Percentiles rank a stretch among this genome's conserved stretches.
Evolutionary conservation across 2,797 vertebrate species (phyloP).

Genomic region (Diplodus puntazzo): DNA sequence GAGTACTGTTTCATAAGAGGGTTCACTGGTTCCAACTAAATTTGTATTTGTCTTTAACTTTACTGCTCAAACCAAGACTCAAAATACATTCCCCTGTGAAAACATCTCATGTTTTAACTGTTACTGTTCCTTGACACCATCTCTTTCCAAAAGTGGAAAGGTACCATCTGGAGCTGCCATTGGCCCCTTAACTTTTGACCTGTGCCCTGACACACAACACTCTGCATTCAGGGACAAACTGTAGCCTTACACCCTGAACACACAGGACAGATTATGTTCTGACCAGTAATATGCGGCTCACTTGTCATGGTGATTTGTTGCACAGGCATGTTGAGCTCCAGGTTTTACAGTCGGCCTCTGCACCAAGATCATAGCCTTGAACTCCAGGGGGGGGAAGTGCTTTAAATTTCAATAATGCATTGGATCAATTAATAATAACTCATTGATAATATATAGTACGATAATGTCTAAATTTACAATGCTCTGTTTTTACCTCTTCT

Average conservation of each 20-base stretch:
- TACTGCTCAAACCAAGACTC: constrained; percentile 28
- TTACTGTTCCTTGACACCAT: constrained; percentile 30
- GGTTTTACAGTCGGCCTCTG: constrained; percentile 13
- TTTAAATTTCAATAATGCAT: too few relatives aligned
- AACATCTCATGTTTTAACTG: constrained; percentile 42
- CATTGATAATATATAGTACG: too few relatives aligned
- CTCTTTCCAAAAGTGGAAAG: constrained; percentile 68
- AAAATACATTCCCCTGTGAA: constrained; percentile 54
- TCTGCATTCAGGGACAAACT: constrained; percentile 47
- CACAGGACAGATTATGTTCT: constrained; percentile 32
- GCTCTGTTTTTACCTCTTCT: too few relatives aligned
- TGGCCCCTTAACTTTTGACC: constrained; percentile 58
- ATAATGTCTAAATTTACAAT: too few relatives aligned
- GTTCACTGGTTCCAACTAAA: constrained; percentile 15
- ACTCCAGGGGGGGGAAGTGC: too few relatives aligned
- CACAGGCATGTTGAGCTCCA: constrained; percentile 27
- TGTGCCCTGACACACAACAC: constrained; percentile 59
- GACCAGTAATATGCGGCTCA: constrained; percentile 29
- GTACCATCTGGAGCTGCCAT: constrained; percentile 61
- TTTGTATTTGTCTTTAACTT: constrained; percentile 21
- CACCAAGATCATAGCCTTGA: neutral
- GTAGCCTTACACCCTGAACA: constrained; percentile 45
- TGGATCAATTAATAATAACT: too few relatives aligned
- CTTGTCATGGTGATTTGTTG: constrained; percentile 63
- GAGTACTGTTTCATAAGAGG: constrained; percentile 32